Conservation (phyloP, 1,140 invertebrate genomes). For the Aphidius ervi region DNA sequence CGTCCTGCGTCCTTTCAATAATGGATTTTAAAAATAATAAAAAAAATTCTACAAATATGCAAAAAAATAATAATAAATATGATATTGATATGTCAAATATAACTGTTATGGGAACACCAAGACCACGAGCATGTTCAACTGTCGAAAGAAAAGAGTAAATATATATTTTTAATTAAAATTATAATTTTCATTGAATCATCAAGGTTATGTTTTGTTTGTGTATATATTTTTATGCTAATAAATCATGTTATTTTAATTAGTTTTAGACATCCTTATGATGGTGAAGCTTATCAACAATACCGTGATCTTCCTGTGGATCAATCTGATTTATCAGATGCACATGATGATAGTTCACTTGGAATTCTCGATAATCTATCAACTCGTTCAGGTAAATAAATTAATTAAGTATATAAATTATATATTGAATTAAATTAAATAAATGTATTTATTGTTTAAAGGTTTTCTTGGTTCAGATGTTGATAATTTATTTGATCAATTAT, state of each 20-base stretch:
- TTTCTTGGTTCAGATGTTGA: too few relatives aligned
- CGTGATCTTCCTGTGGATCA: background rate
- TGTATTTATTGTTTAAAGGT: conserved; percentile 2
- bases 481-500: too few relatives aligned
- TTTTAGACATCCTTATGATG: too few relatives aligned
- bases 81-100: conserved; percentile 28
- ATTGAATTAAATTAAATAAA: conserved; percentile 19
- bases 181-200: background rate
- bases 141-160: conserved; percentile 33
- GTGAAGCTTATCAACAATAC: background rate
- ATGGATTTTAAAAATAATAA: too few relatives aligned
- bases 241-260: too few relatives aligned
- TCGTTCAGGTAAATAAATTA: conserved; percentile 22
- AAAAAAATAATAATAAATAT: background rate
- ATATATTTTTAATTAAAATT: conserved; percentile 1
- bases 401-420: conserved; percentile 11
- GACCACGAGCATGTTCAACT: conserved; percentile 43
- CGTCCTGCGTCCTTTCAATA: too few relatives aligned
- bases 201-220: background rate
- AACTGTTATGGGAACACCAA: conserved; percentile 36
- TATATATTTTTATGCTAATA: background rate
- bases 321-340: background rate
- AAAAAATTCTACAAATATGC: too few relatives aligned
- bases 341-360: conserved; percentile 11
- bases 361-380: conserved; percentile 16